Percentiles rank a stretch among this genome's conserved stretches.
phyloP scores from a whole-genome alignment of 2,797 vertebrate genomes.

The Tragopan temminckii region DNA sequence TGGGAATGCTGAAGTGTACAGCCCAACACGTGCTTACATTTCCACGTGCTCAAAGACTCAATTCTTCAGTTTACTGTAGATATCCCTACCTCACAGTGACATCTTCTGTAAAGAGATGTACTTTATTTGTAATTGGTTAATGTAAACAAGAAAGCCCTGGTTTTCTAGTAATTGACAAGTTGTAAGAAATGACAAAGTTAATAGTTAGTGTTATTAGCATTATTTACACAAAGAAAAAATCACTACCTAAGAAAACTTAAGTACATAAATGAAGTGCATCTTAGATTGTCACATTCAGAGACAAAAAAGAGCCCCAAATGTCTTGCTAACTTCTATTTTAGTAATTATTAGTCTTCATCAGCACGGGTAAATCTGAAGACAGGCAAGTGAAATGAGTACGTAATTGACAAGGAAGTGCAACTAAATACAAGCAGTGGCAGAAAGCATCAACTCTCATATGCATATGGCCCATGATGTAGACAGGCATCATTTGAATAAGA shows the following conservation, averaged over 20 bases:
- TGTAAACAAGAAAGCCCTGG: neutral
- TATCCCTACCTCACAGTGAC: slow-evolving; percentile 32
- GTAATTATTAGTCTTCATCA: neutral
- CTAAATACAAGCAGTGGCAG: neutral
- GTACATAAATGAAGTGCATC: neutral
- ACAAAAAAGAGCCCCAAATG: neutral
- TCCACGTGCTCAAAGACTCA: slow-evolving; percentile 28
- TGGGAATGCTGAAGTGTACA: neutral
- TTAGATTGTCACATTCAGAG: neutral
- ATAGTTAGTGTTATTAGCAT: neutral
- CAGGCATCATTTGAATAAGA: neutral
- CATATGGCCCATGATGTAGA: neutral
- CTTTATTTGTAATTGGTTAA: neutral
- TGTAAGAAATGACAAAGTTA: slow-evolving; percentile 50
- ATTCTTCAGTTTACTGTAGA: neutral
- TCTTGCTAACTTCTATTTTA: neutral
- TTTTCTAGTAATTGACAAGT: slow-evolving; percentile 54
- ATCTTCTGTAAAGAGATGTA: neutral
- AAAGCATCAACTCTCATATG: neutral
- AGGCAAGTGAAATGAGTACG: rapidly evolving
- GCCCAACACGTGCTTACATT: neutral
- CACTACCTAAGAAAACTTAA: neutral
- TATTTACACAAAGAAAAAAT: neutral
- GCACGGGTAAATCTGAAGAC: neutral
- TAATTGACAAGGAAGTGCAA: neutral